Conservation (phyloP, 1,140 invertebrate genomes). For the Cyclina sinensis region DNA sequence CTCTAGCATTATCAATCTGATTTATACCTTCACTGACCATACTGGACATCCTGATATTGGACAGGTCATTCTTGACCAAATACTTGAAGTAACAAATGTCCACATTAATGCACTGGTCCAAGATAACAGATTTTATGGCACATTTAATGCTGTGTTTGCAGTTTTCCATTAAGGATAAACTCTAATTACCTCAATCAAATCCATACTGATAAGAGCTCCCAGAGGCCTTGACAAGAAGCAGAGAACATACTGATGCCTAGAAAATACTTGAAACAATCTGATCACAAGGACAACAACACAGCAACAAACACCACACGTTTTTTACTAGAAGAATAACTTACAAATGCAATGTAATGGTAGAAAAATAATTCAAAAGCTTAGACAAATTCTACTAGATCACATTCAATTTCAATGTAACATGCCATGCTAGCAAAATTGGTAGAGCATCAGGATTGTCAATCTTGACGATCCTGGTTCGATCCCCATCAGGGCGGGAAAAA, state of each 20-base stretch:
- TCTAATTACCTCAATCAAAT: constrained; percentile 48
- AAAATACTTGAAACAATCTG: background rate
- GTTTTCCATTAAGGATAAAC: constrained; percentile 42
- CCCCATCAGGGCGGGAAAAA: no score
- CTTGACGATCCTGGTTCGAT: no score
- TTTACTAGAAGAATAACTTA: no score
- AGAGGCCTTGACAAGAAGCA: background rate
- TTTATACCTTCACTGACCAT: constrained; percentile 1
- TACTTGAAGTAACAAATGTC: constrained; percentile 12
- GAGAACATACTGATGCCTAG: background rate
- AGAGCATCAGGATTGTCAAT: no score
- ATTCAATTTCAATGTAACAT: no score
- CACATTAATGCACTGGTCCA: constrained; percentile 25
- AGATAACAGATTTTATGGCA: constrained; percentile 49
- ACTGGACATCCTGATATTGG: constrained; percentile 45
- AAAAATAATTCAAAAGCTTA: no score
- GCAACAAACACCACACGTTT: no score
- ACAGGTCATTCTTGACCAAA: constrained; percentile 22
- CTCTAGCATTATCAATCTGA: constrained; percentile 20
- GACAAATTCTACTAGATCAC: no score
- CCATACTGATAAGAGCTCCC: constrained; percentile 31
- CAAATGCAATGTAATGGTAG: no score
- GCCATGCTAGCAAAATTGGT: no score
- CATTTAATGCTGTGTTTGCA: constrained; percentile 34
- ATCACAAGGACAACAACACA: background rate